A percentile compares a stretch with the other conserved stretches of the same genome.
Conservation (phyloP, 2,113 vertebrate genomes). For the Anseranas semipalmata region DNA sequence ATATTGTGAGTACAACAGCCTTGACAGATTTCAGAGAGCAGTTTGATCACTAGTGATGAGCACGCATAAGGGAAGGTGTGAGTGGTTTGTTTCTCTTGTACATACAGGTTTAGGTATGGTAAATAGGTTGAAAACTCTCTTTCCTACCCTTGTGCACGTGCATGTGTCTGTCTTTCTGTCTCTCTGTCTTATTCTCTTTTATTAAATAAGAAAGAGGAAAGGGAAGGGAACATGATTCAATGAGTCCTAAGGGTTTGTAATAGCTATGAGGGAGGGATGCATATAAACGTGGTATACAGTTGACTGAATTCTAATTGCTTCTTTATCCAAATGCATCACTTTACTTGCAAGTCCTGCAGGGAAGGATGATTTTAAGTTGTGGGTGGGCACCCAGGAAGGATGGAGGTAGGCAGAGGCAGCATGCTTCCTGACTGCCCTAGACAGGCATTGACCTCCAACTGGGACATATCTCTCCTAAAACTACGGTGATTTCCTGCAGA, state of each 20-base stretch:
- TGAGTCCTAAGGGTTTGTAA: not conserved
- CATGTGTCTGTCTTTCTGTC: not conserved
- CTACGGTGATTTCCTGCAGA: not conserved
- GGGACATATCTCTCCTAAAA: not conserved
- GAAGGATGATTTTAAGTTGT: not conserved
- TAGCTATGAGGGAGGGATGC: not conserved
- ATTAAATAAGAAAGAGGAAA: not conserved
- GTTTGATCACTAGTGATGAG: not conserved
- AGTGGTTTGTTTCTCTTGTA: not conserved
- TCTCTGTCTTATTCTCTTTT: not conserved
- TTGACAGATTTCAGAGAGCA: not conserved
- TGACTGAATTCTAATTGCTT: not conserved
- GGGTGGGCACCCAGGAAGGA: not conserved
- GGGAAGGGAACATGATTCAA: rapidly evolving
- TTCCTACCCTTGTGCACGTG: not conserved
- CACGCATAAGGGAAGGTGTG: not conserved
- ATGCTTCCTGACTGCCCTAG: not conserved
- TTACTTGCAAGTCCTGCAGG: not conserved
- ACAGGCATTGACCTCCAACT: not conserved
- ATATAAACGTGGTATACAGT: not conserved
- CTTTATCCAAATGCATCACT: not conserved
- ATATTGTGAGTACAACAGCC: not conserved
- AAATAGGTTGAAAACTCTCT: not conserved
- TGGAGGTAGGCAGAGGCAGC: not conserved
- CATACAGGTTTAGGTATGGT: not conserved